Percentiles rank a stretch among this genome's conserved stretches.
phyloP scores from a whole-genome alignment of 2,113 vertebrate genomes.

The Pterocles burchelli region DNA sequence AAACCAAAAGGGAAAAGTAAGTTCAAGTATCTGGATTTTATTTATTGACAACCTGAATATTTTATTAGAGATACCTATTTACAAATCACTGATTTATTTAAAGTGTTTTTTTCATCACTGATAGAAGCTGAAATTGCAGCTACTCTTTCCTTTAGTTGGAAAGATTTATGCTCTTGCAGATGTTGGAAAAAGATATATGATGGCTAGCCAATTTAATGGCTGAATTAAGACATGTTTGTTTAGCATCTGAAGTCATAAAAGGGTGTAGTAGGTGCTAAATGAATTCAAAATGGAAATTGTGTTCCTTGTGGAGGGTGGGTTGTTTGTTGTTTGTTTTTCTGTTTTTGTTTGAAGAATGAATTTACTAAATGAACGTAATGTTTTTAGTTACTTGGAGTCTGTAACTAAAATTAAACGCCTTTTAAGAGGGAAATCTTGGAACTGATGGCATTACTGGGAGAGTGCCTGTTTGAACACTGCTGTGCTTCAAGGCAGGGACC shows the following conservation, averaged over 20 bases:
- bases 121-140: background rate
- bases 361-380: background rate
- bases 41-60: background rate
- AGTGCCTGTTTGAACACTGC: background rate
- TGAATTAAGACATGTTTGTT: background rate
- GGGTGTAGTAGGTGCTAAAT: background rate
- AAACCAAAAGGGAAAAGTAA: conserved; percentile 82
- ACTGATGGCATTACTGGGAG: background rate
- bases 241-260: background rate
- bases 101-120: background rate
- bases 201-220: background rate
- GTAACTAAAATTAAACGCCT: background rate
- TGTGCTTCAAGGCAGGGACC: background rate
- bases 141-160: background rate
- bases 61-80: background rate
- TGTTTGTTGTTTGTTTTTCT: background rate
- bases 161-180: background rate
- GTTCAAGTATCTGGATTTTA: conserved; percentile 27
- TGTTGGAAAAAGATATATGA: background rate
- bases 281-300: background rate
- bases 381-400: background rate
- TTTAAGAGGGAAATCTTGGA: background rate
- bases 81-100: background rate
- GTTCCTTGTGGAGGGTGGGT: background rate
- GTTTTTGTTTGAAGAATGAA: background rate